A percentile compares a stretch with the other conserved stretches of the same genome.
Conservation (phyloP, 2,113 vertebrate species). For the Antennarius striatus region DNA sequence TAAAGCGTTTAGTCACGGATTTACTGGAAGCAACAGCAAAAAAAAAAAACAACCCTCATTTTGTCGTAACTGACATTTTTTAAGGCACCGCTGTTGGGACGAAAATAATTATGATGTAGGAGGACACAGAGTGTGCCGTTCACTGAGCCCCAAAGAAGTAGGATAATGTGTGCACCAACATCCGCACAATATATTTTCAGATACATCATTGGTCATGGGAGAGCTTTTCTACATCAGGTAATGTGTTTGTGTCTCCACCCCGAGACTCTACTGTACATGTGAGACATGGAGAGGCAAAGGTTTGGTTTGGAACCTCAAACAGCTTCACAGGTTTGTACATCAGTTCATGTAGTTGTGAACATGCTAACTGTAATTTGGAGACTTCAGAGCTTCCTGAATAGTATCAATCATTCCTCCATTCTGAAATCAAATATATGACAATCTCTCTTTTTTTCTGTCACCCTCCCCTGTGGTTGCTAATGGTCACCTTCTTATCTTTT, state of each 20-base stretch:
- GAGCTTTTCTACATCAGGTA: conserved; percentile 1
- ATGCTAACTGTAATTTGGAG: conserved; percentile 2
- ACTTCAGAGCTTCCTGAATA: conserved; percentile 3
- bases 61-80: conserved; percentile 39
- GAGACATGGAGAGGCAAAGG: conserved; percentile 29
- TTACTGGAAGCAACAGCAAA: conserved; percentile 42
- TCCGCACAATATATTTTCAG: background rate
- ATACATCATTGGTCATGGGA: background rate
- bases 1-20: conserved; percentile 67
- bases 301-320: conserved; percentile 38
- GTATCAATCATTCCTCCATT: conserved; percentile 17
- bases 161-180: background rate
- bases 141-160: conserved; percentile 14
- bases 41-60: conserved; percentile 33
- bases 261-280: conserved; percentile 13
- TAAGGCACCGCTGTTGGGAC: conserved; percentile 17
- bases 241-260: conserved; percentile 20
- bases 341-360: too few relatives aligned
- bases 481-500: conserved; percentile 73
- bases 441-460: conserved; percentile 42
- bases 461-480: conserved; percentile 54
- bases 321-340: background rate
- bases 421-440: conserved; percentile 52
- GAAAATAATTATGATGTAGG: conserved; percentile 24
- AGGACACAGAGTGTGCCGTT: conserved; percentile 7